phyloP scores from a whole-genome alignment of 2,113 vertebrate genomes.

The Catharus bicknelli region DNA sequence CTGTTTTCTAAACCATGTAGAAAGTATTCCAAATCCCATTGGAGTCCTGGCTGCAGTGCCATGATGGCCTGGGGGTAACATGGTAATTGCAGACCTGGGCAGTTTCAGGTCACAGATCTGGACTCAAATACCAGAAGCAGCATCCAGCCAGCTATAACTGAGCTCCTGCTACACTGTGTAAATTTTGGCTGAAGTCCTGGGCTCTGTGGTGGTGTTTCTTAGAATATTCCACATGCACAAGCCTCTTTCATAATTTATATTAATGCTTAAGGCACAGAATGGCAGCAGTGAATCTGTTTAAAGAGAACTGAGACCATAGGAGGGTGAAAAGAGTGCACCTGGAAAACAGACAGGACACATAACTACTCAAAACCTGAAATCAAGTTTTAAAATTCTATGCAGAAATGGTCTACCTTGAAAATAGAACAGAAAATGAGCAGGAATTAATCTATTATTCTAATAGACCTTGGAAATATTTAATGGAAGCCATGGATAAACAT shows the following conservation, averaged over 20 bases:
- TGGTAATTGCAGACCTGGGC: neutral
- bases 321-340: neutral
- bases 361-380: neutral
- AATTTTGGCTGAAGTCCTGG: neutral
- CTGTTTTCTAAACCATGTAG: neutral
- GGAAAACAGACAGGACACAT: neutral
- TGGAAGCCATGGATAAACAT: neutral
- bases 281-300: neutral
- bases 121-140: neutral
- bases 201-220: neutral
- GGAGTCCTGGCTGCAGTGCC: neutral
- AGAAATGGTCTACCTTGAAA: neutral
- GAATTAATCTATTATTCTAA: neutral
- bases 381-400: neutral
- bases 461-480: neutral
- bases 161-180: neutral
- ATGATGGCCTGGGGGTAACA: neutral
- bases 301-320: neutral
- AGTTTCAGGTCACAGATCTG: neutral
- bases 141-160: neutral
- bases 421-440: neutral
- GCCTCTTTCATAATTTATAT: neutral
- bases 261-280: neutral
- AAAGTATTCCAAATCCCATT: fast-evolving
- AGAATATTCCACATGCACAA: neutral